Base-by-base conservation (phyloP, 2,797 vertebrate species). In the Podarcis lilfordi region DNA sequence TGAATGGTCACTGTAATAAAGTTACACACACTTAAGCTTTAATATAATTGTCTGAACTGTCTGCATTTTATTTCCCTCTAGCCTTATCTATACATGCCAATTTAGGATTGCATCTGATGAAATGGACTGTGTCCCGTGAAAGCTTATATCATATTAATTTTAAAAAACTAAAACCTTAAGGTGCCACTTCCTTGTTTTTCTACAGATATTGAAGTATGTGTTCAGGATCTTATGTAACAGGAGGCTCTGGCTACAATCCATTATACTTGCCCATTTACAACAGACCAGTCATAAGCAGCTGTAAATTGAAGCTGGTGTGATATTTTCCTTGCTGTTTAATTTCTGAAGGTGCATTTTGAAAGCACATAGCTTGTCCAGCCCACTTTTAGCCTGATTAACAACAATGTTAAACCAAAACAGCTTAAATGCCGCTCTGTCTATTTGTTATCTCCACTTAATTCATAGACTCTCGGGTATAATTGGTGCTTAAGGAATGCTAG, bases 381-480 rank as follows among this genome's bases (percentile, higher is more conserved):
- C 32, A 35, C 27, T 45, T 78, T 86, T 19, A 74, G 29, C 27
- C 32, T 43, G 43, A 59, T 77, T 69, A 25, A 40, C 27, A 68
- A 15, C 83, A 4, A 80, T 40, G 40, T 37, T 69, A 68, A 89
- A 55, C 32, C 45, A 32, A 81, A 81, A 29, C 27, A 55, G 64
- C 11, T 75, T 75, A 35, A 55, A 29, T 66, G n/a, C 8, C 5
- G 13, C 64, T 66, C 27, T 55, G n/a, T 25, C 32, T 55, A 68
- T 80, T 74, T 88, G 55, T 85, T 79, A 93, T 91, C 61, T 13
- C 68, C 87, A 50, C 61, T 25, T 93, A 32, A 13, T 95, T 94
- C 90, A 72, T 86, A 90, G 32, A 91, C 92, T 91, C 27, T 80
- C 17, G 88, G n/a, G 74, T 94, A 86, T 89, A 92, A 92, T 92